Evolutionary conservation across 2,797 vertebrate genomes (phyloP).

Genomic region (Bryconaethiops microstoma): DNA sequence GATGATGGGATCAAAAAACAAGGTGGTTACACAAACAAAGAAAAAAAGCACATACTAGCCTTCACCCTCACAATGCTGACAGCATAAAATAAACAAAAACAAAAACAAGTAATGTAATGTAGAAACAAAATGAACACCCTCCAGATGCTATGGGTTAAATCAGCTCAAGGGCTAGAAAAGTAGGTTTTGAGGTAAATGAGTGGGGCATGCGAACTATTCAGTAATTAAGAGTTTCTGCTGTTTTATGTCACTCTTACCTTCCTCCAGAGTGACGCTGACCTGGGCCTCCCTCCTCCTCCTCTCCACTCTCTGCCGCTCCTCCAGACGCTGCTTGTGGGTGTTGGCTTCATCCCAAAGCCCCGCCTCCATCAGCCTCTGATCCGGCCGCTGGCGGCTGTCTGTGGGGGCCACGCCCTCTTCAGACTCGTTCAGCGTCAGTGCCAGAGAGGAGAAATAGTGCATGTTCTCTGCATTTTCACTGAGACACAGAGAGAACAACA

Average conservation of each 20-base stretch:
- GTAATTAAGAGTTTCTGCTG: too few species aligned
- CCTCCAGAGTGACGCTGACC: slow-evolving; percentile 82
- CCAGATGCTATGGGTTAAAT: too few species aligned
- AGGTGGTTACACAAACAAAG: not conserved
- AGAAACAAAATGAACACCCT: too few species aligned
- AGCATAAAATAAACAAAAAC: too few species aligned
- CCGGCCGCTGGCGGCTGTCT: slow-evolving; percentile 90
- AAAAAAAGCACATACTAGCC: not conserved
- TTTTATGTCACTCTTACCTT: slow-evolving; percentile 75
- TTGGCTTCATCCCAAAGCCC: slow-evolving; percentile 97
- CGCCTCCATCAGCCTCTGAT: slow-evolving; percentile 96
- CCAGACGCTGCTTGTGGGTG: slow-evolving; percentile 40
- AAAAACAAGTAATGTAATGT: too few species aligned
- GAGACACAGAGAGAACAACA: slow-evolving; percentile 8
- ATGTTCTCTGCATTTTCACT: slow-evolving; percentile 97
- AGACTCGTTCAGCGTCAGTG: slow-evolving; percentile 89
- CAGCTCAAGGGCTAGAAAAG: too few species aligned
- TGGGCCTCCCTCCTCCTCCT: slow-evolving; percentile 91
- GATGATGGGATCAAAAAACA: not conserved
- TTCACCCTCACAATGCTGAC: too few species aligned
- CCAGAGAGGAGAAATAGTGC: slow-evolving; percentile 94
- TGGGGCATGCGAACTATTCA: too few species aligned
- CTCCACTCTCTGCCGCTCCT: slow-evolving; percentile 92
- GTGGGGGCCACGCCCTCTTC: slow-evolving; percentile 78
- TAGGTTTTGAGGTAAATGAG: too few species aligned